A percentile compares a stretch with the other conserved stretches of the same genome.
Evolutionary conservation across 2,797 vertebrate species (phyloP).

Genomic region (Sebastes vulpes): DNA sequence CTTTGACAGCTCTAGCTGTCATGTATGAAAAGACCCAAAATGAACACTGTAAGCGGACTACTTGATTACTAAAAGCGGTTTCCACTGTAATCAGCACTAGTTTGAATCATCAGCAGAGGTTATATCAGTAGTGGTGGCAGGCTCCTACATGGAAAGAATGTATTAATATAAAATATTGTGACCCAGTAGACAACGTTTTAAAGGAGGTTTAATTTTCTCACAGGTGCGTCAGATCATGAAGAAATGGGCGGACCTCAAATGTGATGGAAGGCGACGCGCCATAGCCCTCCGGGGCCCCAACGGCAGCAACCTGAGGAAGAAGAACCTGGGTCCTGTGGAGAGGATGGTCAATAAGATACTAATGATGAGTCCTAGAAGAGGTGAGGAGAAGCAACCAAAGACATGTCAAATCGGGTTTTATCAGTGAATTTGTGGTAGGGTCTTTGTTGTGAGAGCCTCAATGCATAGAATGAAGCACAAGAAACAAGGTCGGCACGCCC

Average conservation of each 20-base stretch:
- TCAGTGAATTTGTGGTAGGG: neutral
- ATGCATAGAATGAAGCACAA: neutral
- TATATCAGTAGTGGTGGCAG: neutral
- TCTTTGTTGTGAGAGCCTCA: neutral
- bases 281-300: constrained; percentile 68
- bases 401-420: neutral
- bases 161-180: neutral
- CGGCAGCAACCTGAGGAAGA: constrained; percentile 70
- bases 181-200: neutral
- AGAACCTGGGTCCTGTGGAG: constrained; percentile 84
- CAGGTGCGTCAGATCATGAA: constrained; percentile 87
- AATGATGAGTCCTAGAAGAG: constrained; percentile 75
- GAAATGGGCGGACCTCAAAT: constrained; percentile 89
- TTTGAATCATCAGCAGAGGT: neutral
- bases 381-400: constrained; percentile 25
- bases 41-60: too few relatives aligned
- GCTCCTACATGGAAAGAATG: too few relatives aligned
- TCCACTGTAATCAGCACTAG: too few relatives aligned
- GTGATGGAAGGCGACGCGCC: constrained; percentile 84
- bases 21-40: too few relatives aligned
- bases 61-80: too few relatives aligned
- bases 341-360: constrained; percentile 87
- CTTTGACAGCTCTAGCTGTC: too few relatives aligned
- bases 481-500: neutral
- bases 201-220: neutral